A percentile compares a stretch with the other conserved stretches of the same genome.
Evolutionary conservation across 2,888 invertebrate species (phyloP).

Genomic region (Heteromyza rotundicornis): DNA sequence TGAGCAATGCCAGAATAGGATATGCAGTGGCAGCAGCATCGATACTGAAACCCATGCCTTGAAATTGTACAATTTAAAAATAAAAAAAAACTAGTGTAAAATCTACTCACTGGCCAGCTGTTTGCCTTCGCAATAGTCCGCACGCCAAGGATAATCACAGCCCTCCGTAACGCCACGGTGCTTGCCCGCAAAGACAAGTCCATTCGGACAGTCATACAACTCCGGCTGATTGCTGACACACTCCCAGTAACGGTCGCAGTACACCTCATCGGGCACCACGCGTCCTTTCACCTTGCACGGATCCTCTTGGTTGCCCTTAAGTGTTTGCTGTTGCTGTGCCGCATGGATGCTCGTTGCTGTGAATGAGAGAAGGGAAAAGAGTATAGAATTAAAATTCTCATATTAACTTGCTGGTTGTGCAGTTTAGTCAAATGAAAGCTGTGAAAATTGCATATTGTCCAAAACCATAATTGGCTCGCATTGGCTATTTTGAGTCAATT

Average conservation of each 20-base stretch:
- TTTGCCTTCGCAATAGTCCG: conserved; percentile 84
- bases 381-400: no score
- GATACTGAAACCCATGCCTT: neutral
- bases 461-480: neutral
- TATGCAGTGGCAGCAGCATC: conserved; percentile 9
- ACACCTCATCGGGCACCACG: conserved; percentile 77
- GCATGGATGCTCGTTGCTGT: conserved; percentile 14
- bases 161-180: conserved; percentile 87
- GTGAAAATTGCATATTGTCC: no score
- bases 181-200: conserved; percentile 87
- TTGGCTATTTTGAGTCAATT: no score
- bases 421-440: no score
- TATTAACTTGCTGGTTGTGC: no score
- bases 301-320: conserved; percentile 67
- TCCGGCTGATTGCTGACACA: conserved; percentile 83
- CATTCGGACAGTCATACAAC: conserved; percentile 89
- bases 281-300: conserved; percentile 82
- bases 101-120: conserved; percentile 75
- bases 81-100: no score
- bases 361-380: neutral
- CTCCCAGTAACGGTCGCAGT: conserved; percentile 83
- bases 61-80: conserved; percentile 11
- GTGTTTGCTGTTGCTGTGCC: conserved; percentile 34
- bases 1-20: conserved; percentile 4
- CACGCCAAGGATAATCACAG: conserved; percentile 89